Percentiles rank a stretch among this genome's conserved stretches.
Evolutionary conservation across 2,888 invertebrate genomes (phyloP).

Genomic region (Allolobophora icterica): DNA sequence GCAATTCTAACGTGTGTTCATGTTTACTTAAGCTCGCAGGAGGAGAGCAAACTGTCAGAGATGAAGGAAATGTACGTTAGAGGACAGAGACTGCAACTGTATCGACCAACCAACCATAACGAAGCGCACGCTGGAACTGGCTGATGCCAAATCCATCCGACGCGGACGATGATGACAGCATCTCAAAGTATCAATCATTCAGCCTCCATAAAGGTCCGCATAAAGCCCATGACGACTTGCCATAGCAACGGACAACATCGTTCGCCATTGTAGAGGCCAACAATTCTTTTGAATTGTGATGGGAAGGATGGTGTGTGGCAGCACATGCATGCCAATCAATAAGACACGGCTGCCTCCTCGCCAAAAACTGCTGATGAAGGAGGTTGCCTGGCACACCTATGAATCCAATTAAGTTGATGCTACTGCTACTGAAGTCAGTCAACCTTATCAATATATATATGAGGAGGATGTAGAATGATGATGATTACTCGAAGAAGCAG

Average conservation of each 20-base stretch:
- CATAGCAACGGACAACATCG: slow-evolving; percentile 26
- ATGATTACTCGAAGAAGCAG: not conserved
- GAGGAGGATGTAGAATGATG: not conserved
- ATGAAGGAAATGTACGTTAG: not conserved
- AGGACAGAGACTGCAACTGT: not conserved
- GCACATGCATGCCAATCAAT: slow-evolving; percentile 31
- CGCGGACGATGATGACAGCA: not conserved
- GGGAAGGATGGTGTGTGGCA: slow-evolving; percentile 3
- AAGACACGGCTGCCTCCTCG: not conserved
- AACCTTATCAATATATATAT: slow-evolving; percentile 25
- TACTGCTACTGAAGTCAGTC: not conserved
- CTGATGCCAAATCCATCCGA: slow-evolving; percentile 23
- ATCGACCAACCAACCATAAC: slow-evolving; percentile 22
- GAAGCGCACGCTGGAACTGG: slow-evolving; percentile 10
- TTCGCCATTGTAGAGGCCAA: not conserved
- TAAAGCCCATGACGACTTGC: slow-evolving; percentile 26
- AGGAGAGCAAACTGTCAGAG: slow-evolving; percentile 2
- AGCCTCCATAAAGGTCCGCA: slow-evolving; percentile 7
- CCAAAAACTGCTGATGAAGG: not conserved
- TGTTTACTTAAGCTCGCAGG: not conserved
- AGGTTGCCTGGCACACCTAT: not conserved
- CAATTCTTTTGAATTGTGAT: slow-evolving; percentile 6
- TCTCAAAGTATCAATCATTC: slow-evolving; percentile 27
- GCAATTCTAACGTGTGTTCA: not conserved
- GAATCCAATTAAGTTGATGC: slow-evolving; percentile 9